Conservation (phyloP, 2,797 vertebrate species). For the Tragopan temminckii region DNA sequence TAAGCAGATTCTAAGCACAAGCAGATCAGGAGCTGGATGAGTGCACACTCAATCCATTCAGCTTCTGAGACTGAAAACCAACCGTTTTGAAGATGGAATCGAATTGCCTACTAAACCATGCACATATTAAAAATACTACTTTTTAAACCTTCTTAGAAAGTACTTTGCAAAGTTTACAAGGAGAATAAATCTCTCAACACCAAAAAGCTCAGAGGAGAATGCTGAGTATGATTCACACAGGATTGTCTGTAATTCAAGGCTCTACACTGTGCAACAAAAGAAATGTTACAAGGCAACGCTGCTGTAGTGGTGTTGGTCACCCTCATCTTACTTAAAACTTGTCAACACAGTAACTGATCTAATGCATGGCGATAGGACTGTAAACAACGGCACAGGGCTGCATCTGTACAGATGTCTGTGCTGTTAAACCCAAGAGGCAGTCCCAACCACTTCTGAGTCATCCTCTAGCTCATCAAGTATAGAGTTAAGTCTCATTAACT, state of each 20-base stretch:
- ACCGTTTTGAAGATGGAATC: accelerated
- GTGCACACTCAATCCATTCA: background rate
- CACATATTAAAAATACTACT: background rate
- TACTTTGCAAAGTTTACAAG: background rate
- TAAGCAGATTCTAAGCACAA: background rate
- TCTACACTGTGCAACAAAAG: background rate
- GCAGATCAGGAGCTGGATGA: background rate
- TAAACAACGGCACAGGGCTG: background rate
- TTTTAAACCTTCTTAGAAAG: background rate
- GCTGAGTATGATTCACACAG: background rate
- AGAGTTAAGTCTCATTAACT: background rate
- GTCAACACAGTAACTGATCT: background rate
- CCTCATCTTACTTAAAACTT: accelerated
- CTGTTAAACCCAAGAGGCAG: background rate
- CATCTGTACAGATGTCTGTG: background rate
- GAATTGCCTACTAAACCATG: background rate
- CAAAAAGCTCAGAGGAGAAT: background rate
- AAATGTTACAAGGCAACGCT: background rate
- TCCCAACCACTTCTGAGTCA: background rate
- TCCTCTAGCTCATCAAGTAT: background rate
- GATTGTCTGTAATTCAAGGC: background rate
- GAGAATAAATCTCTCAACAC: background rate
- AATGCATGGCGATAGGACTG: background rate
- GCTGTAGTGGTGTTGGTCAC: background rate
- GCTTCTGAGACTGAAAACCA: background rate